A percentile compares a stretch with the other conserved stretches of the same genome.
Conservation (phyloP, 2,888 invertebrate species). For the Nephrotoma guestfalica region DNA sequence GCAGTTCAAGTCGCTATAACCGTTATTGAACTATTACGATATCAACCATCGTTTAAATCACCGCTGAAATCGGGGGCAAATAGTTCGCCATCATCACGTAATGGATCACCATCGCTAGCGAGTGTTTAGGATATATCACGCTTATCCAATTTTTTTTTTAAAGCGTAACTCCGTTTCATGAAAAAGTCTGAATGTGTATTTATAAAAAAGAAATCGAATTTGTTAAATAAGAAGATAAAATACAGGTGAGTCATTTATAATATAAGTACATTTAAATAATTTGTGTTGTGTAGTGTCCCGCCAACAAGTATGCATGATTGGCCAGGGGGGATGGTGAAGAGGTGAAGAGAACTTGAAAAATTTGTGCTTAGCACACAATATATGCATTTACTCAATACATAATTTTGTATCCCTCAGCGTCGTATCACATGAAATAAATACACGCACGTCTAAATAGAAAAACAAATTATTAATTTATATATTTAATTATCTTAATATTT, state of each 20-base stretch:
- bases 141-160: neutral
- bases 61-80: neutral
- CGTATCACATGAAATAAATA: neutral
- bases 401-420: neutral
- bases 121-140: neutral
- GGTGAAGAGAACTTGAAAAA: neutral
- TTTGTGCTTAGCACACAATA: neutral
- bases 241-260: neutral
- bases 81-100: neutral
- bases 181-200: neutral
- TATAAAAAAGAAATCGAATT: neutral
- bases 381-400: neutral
- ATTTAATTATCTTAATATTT: neutral
- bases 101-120: neutral
- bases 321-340: neutral
- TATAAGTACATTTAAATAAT: neutral
- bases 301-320: neutral
- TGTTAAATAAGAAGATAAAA: neutral
- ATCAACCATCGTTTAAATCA: constrained; percentile 30
- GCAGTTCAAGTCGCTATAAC: constrained; percentile 79
- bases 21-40: constrained; percentile 65
- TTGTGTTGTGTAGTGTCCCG: neutral
- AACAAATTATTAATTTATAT: neutral
- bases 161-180: neutral
- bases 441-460: neutral